Evolutionary conservation across 2,113 vertebrate genomes (phyloP).

Genomic region (Gorilla gorilla): DNA sequence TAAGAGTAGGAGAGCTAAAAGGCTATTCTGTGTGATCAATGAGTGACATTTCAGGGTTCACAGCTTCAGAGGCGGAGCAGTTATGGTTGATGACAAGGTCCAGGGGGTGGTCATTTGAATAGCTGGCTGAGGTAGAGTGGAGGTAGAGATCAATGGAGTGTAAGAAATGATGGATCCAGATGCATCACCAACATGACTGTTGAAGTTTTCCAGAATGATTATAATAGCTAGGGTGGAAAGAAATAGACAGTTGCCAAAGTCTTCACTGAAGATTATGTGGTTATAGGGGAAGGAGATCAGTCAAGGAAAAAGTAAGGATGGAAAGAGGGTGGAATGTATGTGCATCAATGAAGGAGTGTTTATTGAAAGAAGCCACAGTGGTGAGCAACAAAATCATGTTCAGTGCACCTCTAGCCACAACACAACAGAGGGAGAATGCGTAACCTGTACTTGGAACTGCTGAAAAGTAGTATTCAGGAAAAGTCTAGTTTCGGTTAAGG

Average conservation of each 20-base stretch:
- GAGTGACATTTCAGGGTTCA: background rate
- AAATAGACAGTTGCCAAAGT: slow-evolving; percentile 3
- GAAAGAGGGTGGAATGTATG: background rate
- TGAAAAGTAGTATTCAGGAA: background rate
- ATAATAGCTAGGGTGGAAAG: background rate
- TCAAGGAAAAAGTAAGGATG: background rate
- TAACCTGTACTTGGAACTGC: background rate
- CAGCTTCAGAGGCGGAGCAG: background rate
- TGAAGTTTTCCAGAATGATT: slow-evolving; percentile 5
- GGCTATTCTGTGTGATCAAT: background rate
- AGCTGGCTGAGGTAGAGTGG: background rate
- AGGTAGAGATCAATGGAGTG: background rate
- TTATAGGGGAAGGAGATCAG: background rate
- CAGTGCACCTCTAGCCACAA: background rate
- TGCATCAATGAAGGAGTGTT: background rate
- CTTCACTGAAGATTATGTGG: background rate
- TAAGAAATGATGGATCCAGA: background rate
- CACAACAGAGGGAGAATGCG: background rate
- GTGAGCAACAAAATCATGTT: background rate
- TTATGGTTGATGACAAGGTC: too few relatives aligned
- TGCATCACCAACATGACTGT: background rate
- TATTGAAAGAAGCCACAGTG: too few relatives aligned
- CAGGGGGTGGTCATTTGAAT: background rate
- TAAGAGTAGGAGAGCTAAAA: background rate
- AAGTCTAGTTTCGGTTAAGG: background rate